Conservation (phyloP, 2,113 vertebrate species). For the Lamprotornis superbus region DNA sequence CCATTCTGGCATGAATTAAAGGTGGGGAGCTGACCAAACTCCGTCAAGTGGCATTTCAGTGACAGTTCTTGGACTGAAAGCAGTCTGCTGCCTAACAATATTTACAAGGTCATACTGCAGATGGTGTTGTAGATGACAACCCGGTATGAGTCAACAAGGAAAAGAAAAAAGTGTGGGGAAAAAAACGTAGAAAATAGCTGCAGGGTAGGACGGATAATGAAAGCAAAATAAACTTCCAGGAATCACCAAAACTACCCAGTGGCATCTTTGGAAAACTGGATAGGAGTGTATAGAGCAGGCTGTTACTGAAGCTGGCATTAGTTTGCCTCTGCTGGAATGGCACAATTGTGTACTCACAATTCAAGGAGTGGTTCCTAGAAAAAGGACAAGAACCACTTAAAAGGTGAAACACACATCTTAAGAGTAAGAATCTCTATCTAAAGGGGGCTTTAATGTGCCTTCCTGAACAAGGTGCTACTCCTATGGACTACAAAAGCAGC, state of each 20-base stretch:
- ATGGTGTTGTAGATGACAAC: not conserved
- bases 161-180: fast-evolving
- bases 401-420: not conserved
- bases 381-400: not conserved
- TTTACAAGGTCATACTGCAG: not conserved
- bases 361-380: not conserved
- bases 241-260: not conserved
- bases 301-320: not conserved
- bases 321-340: not conserved
- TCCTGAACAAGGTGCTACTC: not conserved
- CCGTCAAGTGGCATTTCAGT: not conserved
- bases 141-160: not conserved
- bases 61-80: not conserved
- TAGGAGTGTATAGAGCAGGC: not conserved
- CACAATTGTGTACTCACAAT: fast-evolving
- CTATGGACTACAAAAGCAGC: not conserved
- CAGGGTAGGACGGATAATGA: not conserved
- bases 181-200: not conserved
- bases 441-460: not conserved
- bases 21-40: not conserved
- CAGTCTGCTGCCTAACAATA: not conserved
- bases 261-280: not conserved
- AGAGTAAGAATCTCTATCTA: not conserved
- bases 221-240: not conserved
- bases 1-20: not conserved